Percentiles rank a stretch among this genome's conserved stretches.
Conservation (phyloP, 2,113 vertebrate species). For the Eleginops maclovinus region DNA sequence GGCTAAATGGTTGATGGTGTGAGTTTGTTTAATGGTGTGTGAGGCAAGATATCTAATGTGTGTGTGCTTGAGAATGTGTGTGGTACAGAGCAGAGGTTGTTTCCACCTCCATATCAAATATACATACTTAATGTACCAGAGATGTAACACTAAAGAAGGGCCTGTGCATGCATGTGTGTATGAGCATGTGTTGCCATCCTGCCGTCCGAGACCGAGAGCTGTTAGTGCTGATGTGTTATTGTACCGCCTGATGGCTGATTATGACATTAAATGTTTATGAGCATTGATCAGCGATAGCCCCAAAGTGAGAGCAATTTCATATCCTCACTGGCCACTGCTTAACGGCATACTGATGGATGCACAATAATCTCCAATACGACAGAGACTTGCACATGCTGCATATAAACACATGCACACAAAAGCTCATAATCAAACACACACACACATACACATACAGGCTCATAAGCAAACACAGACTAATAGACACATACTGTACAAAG, state of each 20-base stretch:
- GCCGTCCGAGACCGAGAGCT: conserved; percentile 31
- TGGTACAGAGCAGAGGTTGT: conserved; percentile 20
- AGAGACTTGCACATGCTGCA: conserved; percentile 51
- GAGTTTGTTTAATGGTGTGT: conserved; percentile 77
- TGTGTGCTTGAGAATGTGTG: conserved; percentile 34
- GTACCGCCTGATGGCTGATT: conserved; percentile 75
- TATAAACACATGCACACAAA: conserved; percentile 48
- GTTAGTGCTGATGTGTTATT: conserved; percentile 73
- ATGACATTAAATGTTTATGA: conserved; percentile 84
- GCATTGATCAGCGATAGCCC: conserved; percentile 78
- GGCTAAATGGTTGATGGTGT: conserved; percentile 73
- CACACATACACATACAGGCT: not conserved
- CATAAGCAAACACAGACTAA: not conserved
- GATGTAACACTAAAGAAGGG: conserved; percentile 41
- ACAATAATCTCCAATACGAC: conserved; percentile 76
- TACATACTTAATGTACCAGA: conserved; percentile 60
- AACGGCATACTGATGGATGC: conserved; percentile 81
- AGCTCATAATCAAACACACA: conserved; percentile 11
- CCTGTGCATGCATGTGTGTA: conserved; percentile 22
- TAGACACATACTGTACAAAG: no score
- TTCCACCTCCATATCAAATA: conserved; percentile 53
- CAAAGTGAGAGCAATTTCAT: conserved; percentile 76
- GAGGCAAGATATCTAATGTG: conserved; percentile 60
- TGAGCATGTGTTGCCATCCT: conserved; percentile 18
- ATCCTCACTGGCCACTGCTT: conserved; percentile 73